Conservation (phyloP, 2,888 invertebrate species). For the Rosalia funebris region DNA sequence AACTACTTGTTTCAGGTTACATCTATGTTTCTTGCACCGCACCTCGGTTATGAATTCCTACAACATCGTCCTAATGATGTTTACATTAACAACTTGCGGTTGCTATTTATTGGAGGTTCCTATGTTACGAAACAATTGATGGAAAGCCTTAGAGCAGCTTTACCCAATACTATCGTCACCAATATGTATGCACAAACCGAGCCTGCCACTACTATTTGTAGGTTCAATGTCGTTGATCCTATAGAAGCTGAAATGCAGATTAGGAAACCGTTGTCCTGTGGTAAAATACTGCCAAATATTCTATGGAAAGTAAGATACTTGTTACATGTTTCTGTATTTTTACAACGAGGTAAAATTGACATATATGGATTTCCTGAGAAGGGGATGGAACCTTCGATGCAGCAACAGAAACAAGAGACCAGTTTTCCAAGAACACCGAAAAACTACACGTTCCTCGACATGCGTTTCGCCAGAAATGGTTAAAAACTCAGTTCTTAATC, state of each 20-base stretch:
- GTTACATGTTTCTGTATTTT: neutral
- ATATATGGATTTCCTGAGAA: too few relatives aligned
- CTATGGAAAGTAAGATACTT: neutral
- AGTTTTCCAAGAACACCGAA: too few relatives aligned
- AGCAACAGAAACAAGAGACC: too few relatives aligned
- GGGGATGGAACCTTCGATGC: too few relatives aligned
- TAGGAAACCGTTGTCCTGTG: neutral
- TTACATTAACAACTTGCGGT: neutral
- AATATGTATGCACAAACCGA: neutral
- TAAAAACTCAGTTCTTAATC: too few relatives aligned
- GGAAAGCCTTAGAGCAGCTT: neutral
- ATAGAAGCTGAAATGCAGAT: neutral
- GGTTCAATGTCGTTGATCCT: neutral
- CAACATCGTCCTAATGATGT: neutral
- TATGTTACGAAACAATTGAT: neutral
- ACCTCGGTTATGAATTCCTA: neutral
- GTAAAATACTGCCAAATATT: neutral
- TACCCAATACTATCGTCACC: neutral
- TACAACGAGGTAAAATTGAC: neutral
- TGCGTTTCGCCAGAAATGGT: too few relatives aligned
- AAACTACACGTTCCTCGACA: too few relatives aligned
- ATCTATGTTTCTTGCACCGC: neutral
- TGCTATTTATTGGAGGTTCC: neutral
- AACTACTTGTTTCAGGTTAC: neutral
- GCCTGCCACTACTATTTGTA: neutral